phyloP scores from a whole-genome alignment of 2,797 vertebrate species.

The Smutsia temminckii region DNA sequence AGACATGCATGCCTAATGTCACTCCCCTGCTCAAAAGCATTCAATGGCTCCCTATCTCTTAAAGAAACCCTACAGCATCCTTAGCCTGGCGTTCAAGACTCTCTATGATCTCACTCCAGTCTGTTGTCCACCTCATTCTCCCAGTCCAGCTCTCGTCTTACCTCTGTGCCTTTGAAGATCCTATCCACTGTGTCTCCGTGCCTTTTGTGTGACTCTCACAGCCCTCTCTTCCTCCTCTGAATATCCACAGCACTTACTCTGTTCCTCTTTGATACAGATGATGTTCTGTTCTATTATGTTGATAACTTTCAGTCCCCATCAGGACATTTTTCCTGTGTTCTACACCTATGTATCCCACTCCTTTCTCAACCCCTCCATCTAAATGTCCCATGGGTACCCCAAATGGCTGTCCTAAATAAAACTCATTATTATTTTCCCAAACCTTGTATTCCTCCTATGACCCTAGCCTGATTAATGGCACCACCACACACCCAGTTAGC shows the following conservation, averaged over 20 bases:
- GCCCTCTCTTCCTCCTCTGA: neutral
- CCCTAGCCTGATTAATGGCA: neutral
- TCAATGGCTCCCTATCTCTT: neutral
- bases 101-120: neutral
- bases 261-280: neutral
- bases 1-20: neutral
- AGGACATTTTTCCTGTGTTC: neutral
- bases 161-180: neutral
- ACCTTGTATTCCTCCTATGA: neutral
- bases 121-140: neutral
- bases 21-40: neutral
- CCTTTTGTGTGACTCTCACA: neutral
- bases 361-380: neutral
- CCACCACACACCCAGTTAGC: neutral
- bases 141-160: neutral
- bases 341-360: neutral
- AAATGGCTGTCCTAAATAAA: slow-evolving; percentile 28
- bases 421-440: slow-evolving; percentile 22
- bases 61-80: neutral
- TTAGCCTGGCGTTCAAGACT: neutral
- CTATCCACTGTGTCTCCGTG: neutral
- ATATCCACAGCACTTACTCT: neutral
- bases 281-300: neutral
- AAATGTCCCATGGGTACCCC: neutral
- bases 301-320: neutral